phyloP scores from a whole-genome alignment of 1,140 invertebrate species.

The Myzus persicae region DNA sequence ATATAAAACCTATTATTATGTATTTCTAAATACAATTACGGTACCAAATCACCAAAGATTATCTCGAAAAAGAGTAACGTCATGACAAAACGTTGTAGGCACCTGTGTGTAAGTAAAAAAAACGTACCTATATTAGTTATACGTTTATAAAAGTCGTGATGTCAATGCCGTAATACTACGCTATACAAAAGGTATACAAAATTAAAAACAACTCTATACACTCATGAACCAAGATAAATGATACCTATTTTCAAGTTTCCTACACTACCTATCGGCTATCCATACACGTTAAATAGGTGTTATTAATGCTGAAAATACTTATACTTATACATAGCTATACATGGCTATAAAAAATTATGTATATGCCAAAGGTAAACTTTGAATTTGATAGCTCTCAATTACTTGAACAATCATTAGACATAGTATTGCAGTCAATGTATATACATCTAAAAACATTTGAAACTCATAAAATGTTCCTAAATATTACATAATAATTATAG shows the following conservation, averaged over 20 bases:
- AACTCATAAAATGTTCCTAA: neutral
- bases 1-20: neutral
- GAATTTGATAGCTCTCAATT: neutral
- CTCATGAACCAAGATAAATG: neutral
- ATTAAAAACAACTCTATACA: neutral
- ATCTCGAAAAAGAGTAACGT: neutral
- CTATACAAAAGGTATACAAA: too few relatives aligned
- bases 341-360: neutral
- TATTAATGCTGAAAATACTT: neutral
- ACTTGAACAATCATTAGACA: neutral
- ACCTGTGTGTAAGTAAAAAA: neutral
- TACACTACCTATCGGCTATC: neutral
- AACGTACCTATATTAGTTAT: neutral
- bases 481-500: neutral
- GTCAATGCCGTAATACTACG: neutral
- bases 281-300: neutral
- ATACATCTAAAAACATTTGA: neutral
- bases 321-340: neutral
- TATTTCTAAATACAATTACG: neutral
- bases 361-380: neutral
- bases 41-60: neutral
- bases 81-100: neutral
- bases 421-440: neutral
- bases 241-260: neutral
- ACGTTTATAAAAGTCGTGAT: neutral